Conservation (phyloP, 2,113 vertebrate genomes). For the Ptyas mucosa region DNA sequence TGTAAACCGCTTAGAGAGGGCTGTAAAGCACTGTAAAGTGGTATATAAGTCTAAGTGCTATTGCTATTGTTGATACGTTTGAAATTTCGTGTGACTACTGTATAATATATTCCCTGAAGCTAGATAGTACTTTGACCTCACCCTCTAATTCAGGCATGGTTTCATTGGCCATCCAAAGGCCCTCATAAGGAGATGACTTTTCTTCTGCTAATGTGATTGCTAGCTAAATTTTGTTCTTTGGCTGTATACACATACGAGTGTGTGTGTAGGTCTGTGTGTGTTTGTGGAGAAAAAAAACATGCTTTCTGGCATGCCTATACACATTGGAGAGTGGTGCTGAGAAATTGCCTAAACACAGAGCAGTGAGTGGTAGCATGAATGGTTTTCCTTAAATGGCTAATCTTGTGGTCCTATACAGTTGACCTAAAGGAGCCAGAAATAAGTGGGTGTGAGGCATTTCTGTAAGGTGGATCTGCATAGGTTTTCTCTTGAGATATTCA, state of each 20-base stretch:
- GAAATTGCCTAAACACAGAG: slow-evolving; percentile 47
- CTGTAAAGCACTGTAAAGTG: too few species aligned
- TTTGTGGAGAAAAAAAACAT: background rate
- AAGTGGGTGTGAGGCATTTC: slow-evolving; percentile 26
- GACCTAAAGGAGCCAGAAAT: slow-evolving; percentile 27
- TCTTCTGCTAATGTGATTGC: background rate
- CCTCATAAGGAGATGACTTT: background rate
- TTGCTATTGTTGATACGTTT: background rate
- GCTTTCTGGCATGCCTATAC: slow-evolving; percentile 38
- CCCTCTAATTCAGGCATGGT: background rate
- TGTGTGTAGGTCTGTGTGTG: background rate
- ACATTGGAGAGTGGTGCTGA: slow-evolving; percentile 25
- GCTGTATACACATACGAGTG: rapidly evolving
- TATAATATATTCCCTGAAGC: background rate
- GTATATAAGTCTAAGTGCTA: too few species aligned
- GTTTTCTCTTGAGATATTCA: slow-evolving; percentile 45
- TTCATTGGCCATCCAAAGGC: background rate
- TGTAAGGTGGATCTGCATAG: slow-evolving; percentile 1
- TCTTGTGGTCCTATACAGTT: slow-evolving; percentile 35
- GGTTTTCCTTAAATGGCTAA: slow-evolving; percentile 66
- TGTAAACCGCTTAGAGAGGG: too few species aligned
- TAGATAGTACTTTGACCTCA: background rate
- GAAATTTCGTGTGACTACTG: background rate
- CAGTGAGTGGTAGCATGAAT: slow-evolving; percentile 49
- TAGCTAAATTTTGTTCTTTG: background rate